Percentiles rank a stretch among this genome's conserved stretches.
Conservation (phyloP, 2,888 invertebrate genomes). For the Torymus texanus region DNA sequence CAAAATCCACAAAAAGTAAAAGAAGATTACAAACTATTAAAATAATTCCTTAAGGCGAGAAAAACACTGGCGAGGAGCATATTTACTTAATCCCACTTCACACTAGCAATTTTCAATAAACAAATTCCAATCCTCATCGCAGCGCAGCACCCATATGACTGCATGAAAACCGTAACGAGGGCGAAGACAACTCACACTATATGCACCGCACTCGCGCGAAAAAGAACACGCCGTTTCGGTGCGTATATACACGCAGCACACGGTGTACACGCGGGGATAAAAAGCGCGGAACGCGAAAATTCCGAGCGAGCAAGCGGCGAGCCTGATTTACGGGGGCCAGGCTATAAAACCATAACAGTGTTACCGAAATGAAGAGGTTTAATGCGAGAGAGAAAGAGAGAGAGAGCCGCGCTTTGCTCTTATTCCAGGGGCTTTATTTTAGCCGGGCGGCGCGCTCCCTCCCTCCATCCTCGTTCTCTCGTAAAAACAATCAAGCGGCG, state of each 20-base stretch:
- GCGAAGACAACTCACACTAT: neutral
- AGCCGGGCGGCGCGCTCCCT: constrained; percentile 53
- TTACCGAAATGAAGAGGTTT: constrained; percentile 72
- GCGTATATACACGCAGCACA: too few relatives aligned
- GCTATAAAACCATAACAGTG: constrained; percentile 70
- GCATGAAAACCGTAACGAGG: neutral
- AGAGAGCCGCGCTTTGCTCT: constrained; percentile 58
- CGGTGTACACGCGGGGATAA: constrained; percentile 33
- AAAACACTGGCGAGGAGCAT: too few relatives aligned
- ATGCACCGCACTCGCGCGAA: too few relatives aligned
- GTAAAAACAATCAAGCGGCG: constrained; percentile 73
- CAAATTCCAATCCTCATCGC: too few relatives aligned
- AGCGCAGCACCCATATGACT: neutral
- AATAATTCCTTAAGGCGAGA: too few relatives aligned
- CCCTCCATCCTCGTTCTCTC: constrained; percentile 60
- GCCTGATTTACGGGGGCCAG: constrained; percentile 68
- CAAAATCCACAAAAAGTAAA: too few relatives aligned
- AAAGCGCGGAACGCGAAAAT: constrained; percentile 67
- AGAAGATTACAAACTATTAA: too few relatives aligned
- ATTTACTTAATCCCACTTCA: too few relatives aligned
- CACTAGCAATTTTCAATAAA: too few relatives aligned
- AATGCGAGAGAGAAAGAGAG: constrained; percentile 62
- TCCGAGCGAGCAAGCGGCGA: constrained; percentile 53
- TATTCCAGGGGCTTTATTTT: constrained; percentile 61
- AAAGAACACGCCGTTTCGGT: too few relatives aligned